Evolutionary conservation across 1,140 invertebrate genomes (phyloP), one percentile per base, ranked within the genome.

Genomic region (Triops cancriformis): DNA sequence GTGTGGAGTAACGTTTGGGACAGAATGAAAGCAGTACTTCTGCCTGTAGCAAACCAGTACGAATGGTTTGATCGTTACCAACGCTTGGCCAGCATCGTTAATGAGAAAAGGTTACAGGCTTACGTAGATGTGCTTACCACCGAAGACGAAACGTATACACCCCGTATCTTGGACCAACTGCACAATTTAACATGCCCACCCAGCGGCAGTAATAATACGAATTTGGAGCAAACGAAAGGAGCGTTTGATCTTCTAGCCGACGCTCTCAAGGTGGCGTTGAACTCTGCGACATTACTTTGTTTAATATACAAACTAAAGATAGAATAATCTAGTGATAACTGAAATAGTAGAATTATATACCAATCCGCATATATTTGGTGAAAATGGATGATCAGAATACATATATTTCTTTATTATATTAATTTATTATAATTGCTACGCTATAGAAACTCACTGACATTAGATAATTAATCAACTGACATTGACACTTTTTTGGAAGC

Each of bases 31-130:
- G 75, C 72, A 14, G 18, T 43, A 11, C 37, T 77, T 18, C 26
- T 76, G 14, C 28, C 45, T 7, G 72, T 79, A 12, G 26, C 14
- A 4, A 74, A 72, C 7, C 75, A 77, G 3, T 72, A 76, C 42
- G 74, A 79, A 31, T 79, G 78, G 78, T 79, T 79, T 41, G 78
- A 76, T 2, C 45, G 64, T 12, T 79, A 79, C 31, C 78, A 79
- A 45, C 26, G 64, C 18, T 77, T 73, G 10, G 72, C 75, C 3
- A 75, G 51, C 73, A 18, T 79, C 9, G 78, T 79, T 12, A 79
- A 79, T 72, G 78, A 79, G 28, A 43, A 75, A 9, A 79, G 75
- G 14, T 45, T 79, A 10, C 51, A 45, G 6, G 78, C 77, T 72
- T 79, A 77, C 72, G 75, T 75, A 18, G 78, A 79, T 5, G 76